Evolutionary conservation across 2,888 invertebrate species (phyloP).

Genomic region (Seira musarum): DNA sequence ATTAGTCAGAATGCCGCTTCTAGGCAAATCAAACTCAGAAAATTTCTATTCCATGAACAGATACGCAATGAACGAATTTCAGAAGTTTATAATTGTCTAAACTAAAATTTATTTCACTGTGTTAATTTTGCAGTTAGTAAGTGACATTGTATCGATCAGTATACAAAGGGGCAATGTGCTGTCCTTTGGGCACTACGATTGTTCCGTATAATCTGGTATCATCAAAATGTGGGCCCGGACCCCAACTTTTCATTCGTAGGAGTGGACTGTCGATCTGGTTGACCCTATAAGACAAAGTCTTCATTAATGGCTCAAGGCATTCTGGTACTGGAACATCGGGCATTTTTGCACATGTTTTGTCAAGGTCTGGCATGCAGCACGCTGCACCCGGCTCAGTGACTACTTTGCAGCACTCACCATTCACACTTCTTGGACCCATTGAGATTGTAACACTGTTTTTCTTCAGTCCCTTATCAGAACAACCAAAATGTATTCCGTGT

Average conservation of each 20-base stretch:
- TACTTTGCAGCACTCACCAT: slow-evolving; percentile 33
- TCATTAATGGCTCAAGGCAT: slow-evolving; percentile 43
- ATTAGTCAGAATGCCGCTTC: too few species aligned
- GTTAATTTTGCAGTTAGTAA: too few species aligned
- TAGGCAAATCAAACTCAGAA: too few species aligned
- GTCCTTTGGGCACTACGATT: slow-evolving; percentile 48
- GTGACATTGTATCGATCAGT: slow-evolving; percentile 41
- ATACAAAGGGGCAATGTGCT: slow-evolving; percentile 31
- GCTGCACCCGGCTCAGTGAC: slow-evolving; percentile 36
- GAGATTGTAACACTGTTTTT: slow-evolving; percentile 29
- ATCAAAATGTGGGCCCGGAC: slow-evolving; percentile 47
- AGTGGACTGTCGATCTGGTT: slow-evolving; percentile 39
- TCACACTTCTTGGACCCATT: slow-evolving; percentile 41
- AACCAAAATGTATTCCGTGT: slow-evolving; percentile 39
- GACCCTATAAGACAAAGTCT: slow-evolving; percentile 58
- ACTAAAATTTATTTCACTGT: too few species aligned
- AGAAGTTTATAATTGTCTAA: too few species aligned
- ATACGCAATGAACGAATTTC: too few species aligned
- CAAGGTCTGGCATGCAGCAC: background rate
- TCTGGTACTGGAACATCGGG: slow-evolving; percentile 40
- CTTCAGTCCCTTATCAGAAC: slow-evolving; percentile 25
- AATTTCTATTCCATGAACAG: too few species aligned
- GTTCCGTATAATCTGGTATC: slow-evolving; percentile 44
- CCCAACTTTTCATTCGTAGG: slow-evolving; percentile 28
- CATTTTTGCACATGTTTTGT: background rate